These are phyloP conservation scores for Laupala kohalensis DNA, from an alignment of 1,140 invertebrate species.

Conservation along the genomic window DNA sequence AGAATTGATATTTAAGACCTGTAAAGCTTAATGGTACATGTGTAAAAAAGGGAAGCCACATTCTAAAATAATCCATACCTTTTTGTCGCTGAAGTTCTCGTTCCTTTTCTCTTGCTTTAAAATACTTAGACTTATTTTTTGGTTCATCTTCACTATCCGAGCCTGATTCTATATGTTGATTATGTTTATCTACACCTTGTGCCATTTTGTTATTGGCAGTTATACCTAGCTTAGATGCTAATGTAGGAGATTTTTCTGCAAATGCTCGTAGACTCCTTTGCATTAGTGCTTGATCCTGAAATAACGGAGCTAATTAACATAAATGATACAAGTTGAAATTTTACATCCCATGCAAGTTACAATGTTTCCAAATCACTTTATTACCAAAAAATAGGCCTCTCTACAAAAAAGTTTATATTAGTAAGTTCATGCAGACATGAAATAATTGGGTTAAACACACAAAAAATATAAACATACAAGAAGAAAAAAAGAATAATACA, in stretches of 20 bases:
- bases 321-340: neutral
- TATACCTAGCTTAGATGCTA: conserved; percentile 41
- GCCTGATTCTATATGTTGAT: conserved; percentile 23
- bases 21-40: too few relatives aligned
- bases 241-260: conserved; percentile 40
- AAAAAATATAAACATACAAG: too few relatives aligned
- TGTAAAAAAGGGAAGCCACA: too few relatives aligned
- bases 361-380: neutral
- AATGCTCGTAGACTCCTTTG: conserved; percentile 45
- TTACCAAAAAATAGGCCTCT: too few relatives aligned
- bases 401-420: too few relatives aligned
- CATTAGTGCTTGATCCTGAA: conserved; percentile 42
- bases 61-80: too few relatives aligned
- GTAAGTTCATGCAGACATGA: too few relatives aligned
- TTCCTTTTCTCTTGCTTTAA: conserved; percentile 30
- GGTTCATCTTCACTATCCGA: conserved; percentile 37
- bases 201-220: conserved; percentile 24
- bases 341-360: neutral
- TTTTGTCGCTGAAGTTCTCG: conserved; percentile 25
- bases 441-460: too few relatives aligned
- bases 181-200: conserved; percentile 8
- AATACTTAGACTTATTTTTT: conserved; percentile 33
- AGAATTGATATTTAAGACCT: too few relatives aligned
- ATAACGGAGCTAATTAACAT: neutral
- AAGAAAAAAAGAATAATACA: too few relatives aligned